Percentiles rank a stretch among this genome's conserved stretches.
These are phyloP conservation scores for Holacanthella duospinosa DNA, from an alignment of 2,888 invertebrate species.

Conservation along the genomic window DNA sequence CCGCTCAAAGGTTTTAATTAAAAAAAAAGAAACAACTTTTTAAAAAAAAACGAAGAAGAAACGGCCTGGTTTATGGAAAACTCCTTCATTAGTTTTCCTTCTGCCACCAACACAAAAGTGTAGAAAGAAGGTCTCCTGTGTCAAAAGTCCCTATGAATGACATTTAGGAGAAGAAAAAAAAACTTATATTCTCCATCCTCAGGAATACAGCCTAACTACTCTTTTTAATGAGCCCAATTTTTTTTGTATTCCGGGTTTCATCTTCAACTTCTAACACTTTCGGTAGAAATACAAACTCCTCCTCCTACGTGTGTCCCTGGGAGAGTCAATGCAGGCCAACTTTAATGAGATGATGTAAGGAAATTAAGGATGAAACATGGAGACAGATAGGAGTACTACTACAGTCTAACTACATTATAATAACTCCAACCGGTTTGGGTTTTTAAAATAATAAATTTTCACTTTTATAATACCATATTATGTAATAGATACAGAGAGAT, in stretches of 20 bases:
- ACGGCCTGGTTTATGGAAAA: background rate
- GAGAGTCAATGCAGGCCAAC: background rate
- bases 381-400: slow-evolving; percentile 2
- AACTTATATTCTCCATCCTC: background rate
- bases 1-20: slow-evolving; percentile 6
- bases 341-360: slow-evolving; percentile 5
- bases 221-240: slow-evolving; percentile 3
- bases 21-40: slow-evolving; percentile 2
- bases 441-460: too few relatives aligned
- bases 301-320: background rate
- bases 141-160: background rate
- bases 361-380: slow-evolving; percentile 6
- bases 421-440: too few relatives aligned
- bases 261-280: background rate
- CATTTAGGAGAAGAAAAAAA: background rate
- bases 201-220: background rate
- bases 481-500: background rate
- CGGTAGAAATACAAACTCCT: too few relatives aligned
- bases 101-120: background rate
- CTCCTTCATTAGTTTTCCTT: background rate
- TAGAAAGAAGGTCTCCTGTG: background rate
- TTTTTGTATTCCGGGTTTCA: background rate
- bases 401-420: too few relatives aligned
- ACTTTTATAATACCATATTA: too few relatives aligned
- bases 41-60: background rate